phyloP scores from a whole-genome alignment of 2,113 vertebrate species.

The Apteryx owenii region DNA sequence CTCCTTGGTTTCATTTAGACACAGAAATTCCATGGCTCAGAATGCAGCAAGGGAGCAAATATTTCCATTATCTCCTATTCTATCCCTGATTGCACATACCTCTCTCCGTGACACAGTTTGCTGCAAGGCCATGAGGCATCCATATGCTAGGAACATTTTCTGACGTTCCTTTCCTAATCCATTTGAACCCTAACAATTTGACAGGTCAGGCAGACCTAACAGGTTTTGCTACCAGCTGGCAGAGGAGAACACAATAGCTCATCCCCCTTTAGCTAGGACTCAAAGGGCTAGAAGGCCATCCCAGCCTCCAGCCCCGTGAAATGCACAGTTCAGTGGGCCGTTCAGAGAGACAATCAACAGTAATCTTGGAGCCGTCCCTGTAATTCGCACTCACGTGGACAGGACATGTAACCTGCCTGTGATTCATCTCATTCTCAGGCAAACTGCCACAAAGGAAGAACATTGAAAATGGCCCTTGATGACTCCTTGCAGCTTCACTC shows the following conservation, averaged over 20 bases:
- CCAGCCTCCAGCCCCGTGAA: not conserved
- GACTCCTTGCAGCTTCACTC: accelerated
- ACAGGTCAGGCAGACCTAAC: slow-evolving; percentile 64
- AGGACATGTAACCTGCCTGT: slow-evolving; percentile 11
- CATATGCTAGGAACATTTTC: slow-evolving; percentile 17
- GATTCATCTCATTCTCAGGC: slow-evolving; percentile 24
- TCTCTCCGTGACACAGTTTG: not conserved
- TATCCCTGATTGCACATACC: not conserved
- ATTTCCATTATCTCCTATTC: not conserved
- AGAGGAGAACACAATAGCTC: slow-evolving; percentile 5
- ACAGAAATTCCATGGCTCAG: not conserved
- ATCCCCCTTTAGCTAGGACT: not conserved
- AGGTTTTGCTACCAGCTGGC: slow-evolving; percentile 53
- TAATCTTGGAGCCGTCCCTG: slow-evolving; percentile 21
- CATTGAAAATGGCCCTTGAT: not conserved
- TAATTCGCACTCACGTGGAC: not conserved
- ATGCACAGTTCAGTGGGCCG: not conserved
- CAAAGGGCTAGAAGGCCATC: not conserved
- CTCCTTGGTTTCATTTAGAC: not conserved
- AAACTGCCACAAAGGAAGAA: slow-evolving; percentile 53
- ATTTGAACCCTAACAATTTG: slow-evolving; percentile 53
- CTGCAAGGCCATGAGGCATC: not conserved
- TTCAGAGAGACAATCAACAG: not conserved
- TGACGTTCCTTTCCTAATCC: slow-evolving; percentile 60
- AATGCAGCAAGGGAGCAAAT: not conserved